Evolutionary conservation across 2,113 vertebrate genomes (phyloP), one percentile per base, ranked within the genome.

Genomic region (Aspidoscelis tigris): DNA sequence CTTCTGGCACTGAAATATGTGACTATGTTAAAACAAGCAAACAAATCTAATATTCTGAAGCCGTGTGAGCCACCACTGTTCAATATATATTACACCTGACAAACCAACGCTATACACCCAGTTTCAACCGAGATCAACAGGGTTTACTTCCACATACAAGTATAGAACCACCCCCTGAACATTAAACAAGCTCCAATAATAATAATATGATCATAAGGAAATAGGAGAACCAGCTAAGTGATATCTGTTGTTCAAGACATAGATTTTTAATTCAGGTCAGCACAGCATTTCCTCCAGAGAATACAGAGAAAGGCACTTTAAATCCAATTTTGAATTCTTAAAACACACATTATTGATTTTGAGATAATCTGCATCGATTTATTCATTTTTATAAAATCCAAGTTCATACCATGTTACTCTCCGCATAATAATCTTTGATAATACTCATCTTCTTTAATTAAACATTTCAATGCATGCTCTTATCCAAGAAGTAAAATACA

Each of bases 361-460:
- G 58, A 78, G 53, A 78, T 84, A 72, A 78, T 71, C 50, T 78
- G 41, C 53, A 78, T 58, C 78, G 83, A 84, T 84, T 72, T 84
- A 84, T 72, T 72, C 76, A 78, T 84, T 78, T 72, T 78, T 84
- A 55, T 77, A 72, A 71, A 64, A 78, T 84, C 24, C 11, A 72
- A 72, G 50, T 78, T 61, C 43, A 76, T 47, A 71, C 55, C 26
- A 84, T 61, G 39, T 78, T 78, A 71, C 24, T 50, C 41, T 72
- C 50, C 65, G 50, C 53, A 78, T 78, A 78, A 78, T 72, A 78
- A 71, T 72, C 53, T 72, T 84, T 78, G 41, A 84, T 47, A 78
- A 78, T 61, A 10, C 26, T 9, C 5, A 72, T 64, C 55, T 70
- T 10, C 55, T 84, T 78, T 84, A 64, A 64, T 44, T 84, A 78